These are phyloP conservation scores for Pelecanoides urinatrix DNA, from an alignment of 2,113 vertebrate genomes.

Conservation along the genomic window DNA sequence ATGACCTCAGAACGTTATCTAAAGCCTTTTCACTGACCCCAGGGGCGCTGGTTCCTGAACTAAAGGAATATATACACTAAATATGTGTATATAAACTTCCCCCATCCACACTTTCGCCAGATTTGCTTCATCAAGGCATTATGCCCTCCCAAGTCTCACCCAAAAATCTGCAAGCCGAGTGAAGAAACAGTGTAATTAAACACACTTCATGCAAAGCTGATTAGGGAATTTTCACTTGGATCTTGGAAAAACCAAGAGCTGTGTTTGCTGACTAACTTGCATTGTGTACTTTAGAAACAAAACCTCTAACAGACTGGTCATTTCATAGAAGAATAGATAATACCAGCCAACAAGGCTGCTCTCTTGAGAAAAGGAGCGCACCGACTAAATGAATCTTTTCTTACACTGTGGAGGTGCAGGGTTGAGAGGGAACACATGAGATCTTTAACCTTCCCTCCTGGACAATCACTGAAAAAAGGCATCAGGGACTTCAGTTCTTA, in stretches of 20 bases:
- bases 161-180: neutral
- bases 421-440: neutral
- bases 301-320: neutral
- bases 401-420: neutral
- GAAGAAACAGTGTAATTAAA: neutral
- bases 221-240: neutral
- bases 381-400: neutral
- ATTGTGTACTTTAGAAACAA: neutral
- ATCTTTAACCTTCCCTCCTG: constrained; percentile 11
- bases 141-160: neutral
- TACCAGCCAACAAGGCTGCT: neutral
- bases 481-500: neutral
- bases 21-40: neutral
- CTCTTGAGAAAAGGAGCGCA: neutral
- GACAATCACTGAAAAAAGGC: neutral
- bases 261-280: neutral
- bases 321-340: neutral
- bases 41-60: neutral
- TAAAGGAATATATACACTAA: too few relatives aligned
- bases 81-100: neutral
- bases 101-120: neutral
- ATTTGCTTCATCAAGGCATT: neutral
- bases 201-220: neutral
- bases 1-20: neutral
- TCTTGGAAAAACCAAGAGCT: neutral